phyloP scores from a whole-genome alignment of 2,888 invertebrate genomes.

The Zaprionus obscuricornis region DNA sequence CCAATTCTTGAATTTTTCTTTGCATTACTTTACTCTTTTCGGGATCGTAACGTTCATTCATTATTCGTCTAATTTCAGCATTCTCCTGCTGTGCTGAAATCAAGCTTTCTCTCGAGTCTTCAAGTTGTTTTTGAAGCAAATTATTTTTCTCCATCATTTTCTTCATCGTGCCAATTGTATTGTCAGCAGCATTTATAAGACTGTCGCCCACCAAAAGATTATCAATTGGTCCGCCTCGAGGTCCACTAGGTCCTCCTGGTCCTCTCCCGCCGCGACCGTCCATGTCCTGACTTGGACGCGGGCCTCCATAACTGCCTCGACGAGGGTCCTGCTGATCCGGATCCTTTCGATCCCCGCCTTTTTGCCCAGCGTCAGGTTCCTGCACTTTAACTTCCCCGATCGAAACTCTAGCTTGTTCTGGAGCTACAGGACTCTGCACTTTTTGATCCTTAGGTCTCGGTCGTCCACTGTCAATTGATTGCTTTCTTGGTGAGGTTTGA shows the following conservation, averaged over 20 bases:
- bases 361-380: too few species aligned
- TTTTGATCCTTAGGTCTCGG: too few species aligned
- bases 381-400: too few species aligned
- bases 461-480: too few species aligned
- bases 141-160: constrained; percentile 65
- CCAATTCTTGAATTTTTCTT: constrained; percentile 67
- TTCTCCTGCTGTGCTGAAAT: constrained; percentile 55
- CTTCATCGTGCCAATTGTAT: constrained; percentile 62
- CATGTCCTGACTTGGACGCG: background rate
- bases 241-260: background rate
- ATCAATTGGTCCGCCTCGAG: constrained; percentile 9
- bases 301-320: background rate
- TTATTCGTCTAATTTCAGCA: constrained; percentile 62
- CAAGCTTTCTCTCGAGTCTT: constrained; percentile 56
- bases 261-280: background rate
- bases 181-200: constrained; percentile 65
- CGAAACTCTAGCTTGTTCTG: too few species aligned
- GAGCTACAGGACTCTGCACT: too few species aligned
- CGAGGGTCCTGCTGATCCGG: too few species aligned
- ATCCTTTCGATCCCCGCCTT: background rate
- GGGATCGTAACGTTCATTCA: constrained; percentile 61
- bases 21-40: constrained; percentile 57
- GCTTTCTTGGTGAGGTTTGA: too few species aligned
- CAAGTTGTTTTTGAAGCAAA: constrained; percentile 53
- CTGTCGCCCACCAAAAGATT: constrained; percentile 62